Evolutionary conservation across 2,113 vertebrate genomes (phyloP).

Genomic region (Cryptotis parvus): DNA sequence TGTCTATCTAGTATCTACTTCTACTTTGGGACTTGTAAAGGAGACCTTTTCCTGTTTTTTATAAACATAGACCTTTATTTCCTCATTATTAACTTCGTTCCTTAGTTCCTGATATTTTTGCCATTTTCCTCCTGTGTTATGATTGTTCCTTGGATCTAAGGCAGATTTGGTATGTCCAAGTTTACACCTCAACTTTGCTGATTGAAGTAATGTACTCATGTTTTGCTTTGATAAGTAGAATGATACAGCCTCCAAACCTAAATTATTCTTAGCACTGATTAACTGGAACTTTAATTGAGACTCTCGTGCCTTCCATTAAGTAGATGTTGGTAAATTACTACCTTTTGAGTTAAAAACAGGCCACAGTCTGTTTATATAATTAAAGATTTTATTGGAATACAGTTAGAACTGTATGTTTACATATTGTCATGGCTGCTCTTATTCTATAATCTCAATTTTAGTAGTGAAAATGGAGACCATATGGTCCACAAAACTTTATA

Average conservation of each 20-base stretch:
- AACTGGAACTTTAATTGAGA: background rate
- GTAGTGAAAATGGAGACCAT: background rate
- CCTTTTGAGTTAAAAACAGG: background rate
- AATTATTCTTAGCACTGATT: background rate
- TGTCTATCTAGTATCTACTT: background rate
- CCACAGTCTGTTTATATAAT: background rate
- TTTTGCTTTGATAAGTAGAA: background rate
- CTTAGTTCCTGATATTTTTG: no score
- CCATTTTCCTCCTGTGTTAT: no score
- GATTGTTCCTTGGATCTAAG: no score
- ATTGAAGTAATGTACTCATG: background rate
- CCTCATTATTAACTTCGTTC: background rate
- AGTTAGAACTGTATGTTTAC: background rate
- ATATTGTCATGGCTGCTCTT: background rate
- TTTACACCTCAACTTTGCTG: background rate
- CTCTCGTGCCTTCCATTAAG: background rate
- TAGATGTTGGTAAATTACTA: background rate
- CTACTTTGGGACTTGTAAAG: background rate
- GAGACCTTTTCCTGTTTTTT: background rate
- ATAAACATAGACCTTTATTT: no score
- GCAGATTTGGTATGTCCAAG: background rate
- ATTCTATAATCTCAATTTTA: background rate
- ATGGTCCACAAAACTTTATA: background rate
- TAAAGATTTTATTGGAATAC: background rate
- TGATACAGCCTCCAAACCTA: background rate